phyloP scores from a whole-genome alignment of 2,113 vertebrate species.

The Elgaria multicarinata region DNA sequence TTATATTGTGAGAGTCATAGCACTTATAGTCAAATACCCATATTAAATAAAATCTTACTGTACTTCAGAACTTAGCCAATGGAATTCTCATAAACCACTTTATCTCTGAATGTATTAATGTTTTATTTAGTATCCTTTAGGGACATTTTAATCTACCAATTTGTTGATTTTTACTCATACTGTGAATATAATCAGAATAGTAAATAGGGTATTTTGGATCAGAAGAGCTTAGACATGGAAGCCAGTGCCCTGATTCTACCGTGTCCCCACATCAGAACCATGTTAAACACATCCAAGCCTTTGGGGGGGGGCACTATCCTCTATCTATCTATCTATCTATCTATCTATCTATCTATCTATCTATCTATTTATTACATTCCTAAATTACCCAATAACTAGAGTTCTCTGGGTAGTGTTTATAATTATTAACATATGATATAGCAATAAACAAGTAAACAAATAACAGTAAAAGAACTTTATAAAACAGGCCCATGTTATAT shows the following conservation, averaged over 20 bases:
- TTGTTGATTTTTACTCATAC: not conserved
- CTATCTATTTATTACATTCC: no score
- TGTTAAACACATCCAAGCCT: not conserved
- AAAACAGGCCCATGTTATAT: no score
- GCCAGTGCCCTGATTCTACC: not conserved
- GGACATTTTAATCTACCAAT: not conserved
- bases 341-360: no score
- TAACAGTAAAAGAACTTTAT: no score
- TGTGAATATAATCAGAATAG: not conserved
- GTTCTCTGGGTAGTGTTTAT: no score
- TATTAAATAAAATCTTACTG: slow-evolving; percentile 58
- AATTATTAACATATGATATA: no score
- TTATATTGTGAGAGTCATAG: slow-evolving; percentile 50
- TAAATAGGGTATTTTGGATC: no score
- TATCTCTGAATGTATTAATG: not conserved
- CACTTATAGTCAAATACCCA: slow-evolving; percentile 46
- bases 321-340: not conserved
- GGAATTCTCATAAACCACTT: slow-evolving; percentile 42
- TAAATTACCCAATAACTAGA: no score
- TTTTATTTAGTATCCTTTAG: not conserved
- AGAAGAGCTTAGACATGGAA: not conserved
- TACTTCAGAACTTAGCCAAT: slow-evolving; percentile 54
- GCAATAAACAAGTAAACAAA: no score
- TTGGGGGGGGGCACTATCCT: not conserved
- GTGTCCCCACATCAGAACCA: not conserved